These are phyloP conservation scores for Parauchenoglanis ngamensis DNA, from an alignment of 2,797 vertebrate genomes.

Conservation along the genomic window DNA sequence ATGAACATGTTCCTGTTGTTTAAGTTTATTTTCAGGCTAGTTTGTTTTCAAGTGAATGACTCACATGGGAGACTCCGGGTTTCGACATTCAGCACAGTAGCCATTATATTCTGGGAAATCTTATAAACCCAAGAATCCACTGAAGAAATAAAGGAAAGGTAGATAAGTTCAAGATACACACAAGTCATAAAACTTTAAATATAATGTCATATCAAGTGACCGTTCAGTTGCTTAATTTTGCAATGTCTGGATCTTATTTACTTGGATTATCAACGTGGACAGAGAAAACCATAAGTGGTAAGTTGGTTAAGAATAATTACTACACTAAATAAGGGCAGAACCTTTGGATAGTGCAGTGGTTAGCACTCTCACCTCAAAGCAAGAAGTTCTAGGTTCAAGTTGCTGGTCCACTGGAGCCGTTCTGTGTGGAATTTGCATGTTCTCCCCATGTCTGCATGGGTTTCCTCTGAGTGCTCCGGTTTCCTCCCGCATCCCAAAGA, in stretches of 20 bases:
- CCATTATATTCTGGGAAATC: neutral
- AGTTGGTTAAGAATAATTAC: neutral
- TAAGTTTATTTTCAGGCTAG: neutral
- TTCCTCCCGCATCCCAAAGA: too few relatives aligned
- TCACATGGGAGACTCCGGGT: neutral
- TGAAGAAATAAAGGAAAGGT: neutral
- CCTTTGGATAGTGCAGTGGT: too few relatives aligned
- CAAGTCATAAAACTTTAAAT: neutral
- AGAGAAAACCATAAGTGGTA: neutral
- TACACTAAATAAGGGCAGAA: too few relatives aligned
- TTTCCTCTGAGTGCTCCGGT: too few relatives aligned
- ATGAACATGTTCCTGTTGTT: neutral
- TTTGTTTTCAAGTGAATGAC: neutral
- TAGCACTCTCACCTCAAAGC: too few relatives aligned
- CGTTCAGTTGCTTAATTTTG: neutral
- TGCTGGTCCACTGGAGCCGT: too few relatives aligned
- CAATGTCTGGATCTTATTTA: neutral
- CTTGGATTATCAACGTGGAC: neutral
- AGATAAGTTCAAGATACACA: neutral
- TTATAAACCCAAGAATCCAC: neutral
- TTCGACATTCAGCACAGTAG: neutral
- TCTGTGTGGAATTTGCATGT: too few relatives aligned
- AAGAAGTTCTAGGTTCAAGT: too few relatives aligned
- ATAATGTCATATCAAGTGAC: neutral
- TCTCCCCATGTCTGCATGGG: too few relatives aligned